These are phyloP conservation scores for Mionectes macconnelli DNA, from an alignment of 2,113 vertebrate species.

Conservation along the genomic window DNA sequence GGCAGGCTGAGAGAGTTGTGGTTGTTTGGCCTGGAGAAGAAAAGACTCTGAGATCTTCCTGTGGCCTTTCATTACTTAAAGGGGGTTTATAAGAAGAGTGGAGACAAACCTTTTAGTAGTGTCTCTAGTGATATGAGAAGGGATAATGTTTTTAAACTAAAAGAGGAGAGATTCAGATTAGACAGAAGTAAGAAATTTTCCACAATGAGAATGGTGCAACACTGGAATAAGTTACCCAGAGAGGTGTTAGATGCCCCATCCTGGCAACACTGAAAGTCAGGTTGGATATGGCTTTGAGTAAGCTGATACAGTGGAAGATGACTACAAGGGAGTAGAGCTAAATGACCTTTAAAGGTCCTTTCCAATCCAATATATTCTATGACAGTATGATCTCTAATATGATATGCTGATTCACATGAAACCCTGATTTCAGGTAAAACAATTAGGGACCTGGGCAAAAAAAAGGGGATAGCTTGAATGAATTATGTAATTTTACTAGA, in stretches of 20 bases:
- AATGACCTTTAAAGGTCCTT: not conserved
- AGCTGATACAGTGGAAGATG: accelerated
- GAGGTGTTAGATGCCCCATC: not conserved
- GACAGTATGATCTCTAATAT: not conserved
- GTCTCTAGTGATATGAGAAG: not conserved
- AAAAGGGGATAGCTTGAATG: not conserved
- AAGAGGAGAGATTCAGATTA: not conserved
- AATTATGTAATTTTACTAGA: not conserved
- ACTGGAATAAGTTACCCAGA: not conserved
- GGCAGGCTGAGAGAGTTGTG: not conserved
- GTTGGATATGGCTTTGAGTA: not conserved
- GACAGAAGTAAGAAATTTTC: not conserved
- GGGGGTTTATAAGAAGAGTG: not conserved
- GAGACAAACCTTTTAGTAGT: not conserved
- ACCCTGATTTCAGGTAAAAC: not conserved
- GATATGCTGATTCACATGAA: not conserved
- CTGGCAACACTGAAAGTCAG: not conserved
- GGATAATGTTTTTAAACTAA: not conserved
- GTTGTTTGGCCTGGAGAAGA: not conserved
- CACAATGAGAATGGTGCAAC: not conserved
- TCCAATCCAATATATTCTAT: not conserved
- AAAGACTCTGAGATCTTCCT: not conserved
- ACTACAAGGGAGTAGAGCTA: not conserved
- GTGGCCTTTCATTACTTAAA: not conserved
- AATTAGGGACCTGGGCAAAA: not conserved